phyloP scores from a whole-genome alignment of 1,140 invertebrate species.

The Ceratoteleas bidentatus region DNA sequence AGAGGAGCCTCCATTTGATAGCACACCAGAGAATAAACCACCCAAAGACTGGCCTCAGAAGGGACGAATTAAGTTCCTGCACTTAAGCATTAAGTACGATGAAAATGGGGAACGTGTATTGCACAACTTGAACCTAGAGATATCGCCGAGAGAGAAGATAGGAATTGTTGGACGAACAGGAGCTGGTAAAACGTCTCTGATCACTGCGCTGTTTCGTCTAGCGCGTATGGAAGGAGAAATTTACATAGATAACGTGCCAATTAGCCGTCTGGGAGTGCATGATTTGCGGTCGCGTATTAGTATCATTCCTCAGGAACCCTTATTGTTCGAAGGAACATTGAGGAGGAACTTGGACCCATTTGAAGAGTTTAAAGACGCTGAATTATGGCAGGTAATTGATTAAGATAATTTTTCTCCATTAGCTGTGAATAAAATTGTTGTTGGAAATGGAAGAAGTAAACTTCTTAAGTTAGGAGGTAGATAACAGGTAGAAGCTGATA shows the following conservation, averaged over 20 bases:
- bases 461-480: not conserved
- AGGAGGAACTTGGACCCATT: constrained; percentile 4
- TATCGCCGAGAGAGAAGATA: constrained; percentile 79
- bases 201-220: constrained; percentile 87
- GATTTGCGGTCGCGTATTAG: constrained; percentile 89
- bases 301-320: constrained; percentile 88
- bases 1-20: constrained; percentile 85
- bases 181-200: constrained; percentile 91
- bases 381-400: constrained; percentile 4
- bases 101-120: constrained; percentile 41
- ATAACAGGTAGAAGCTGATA: no score
- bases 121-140: constrained; percentile 73
- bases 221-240: constrained; percentile 87
- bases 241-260: constrained; percentile 86
- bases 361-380: constrained; percentile 2
- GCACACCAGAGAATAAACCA: constrained; percentile 78
- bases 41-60: constrained; percentile 86
- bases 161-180: constrained; percentile 90
- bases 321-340: constrained; percentile 6
- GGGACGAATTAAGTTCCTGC: constrained; percentile 85
- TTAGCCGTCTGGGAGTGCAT: constrained; percentile 83
- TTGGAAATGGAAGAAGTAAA: no score
- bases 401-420: no score
- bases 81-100: constrained; percentile 84
- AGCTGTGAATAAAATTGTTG: no score